phyloP scores from a whole-genome alignment of 1,140 invertebrate species.

The Oryzaephilus surinamensis region DNA sequence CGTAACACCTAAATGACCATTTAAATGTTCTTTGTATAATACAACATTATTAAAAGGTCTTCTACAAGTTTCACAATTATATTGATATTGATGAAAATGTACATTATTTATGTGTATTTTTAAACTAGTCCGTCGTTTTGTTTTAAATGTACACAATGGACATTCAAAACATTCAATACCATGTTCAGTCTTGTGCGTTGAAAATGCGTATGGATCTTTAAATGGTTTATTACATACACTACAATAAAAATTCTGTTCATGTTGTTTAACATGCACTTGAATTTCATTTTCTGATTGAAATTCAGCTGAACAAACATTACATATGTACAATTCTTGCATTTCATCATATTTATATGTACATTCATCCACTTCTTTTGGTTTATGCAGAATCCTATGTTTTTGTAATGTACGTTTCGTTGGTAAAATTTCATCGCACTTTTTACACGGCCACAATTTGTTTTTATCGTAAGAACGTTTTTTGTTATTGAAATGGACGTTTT shows the following conservation, averaged over 20 bases:
- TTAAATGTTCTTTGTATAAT: conserved; percentile 42
- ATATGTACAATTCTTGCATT: conserved; percentile 20
- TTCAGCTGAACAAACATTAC: conserved; percentile 25
- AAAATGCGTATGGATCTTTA: conserved; percentile 19
- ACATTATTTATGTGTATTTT: conserved; percentile 23
- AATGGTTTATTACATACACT: conserved; percentile 20
- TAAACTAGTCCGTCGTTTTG: conserved; percentile 17
- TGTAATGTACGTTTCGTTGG: conserved; percentile 17
- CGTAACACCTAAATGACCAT: conserved; percentile 57
- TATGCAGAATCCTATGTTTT: conserved; percentile 19
- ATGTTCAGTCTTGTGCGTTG: conserved; percentile 15
- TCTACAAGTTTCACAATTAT: conserved; percentile 40
- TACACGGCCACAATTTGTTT: conserved; percentile 28
- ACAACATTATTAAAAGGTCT: conserved; percentile 37
- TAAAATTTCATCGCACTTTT: conserved; percentile 21
- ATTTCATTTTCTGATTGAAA: conserved; percentile 20
- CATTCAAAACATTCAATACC: conserved; percentile 17
- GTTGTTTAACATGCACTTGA: conserved; percentile 18
- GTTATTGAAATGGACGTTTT: too few species aligned
- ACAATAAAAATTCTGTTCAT: conserved; percentile 22
- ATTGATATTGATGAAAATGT: conserved; percentile 32
- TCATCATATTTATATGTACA: conserved; percentile 25
- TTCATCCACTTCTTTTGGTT: too few species aligned
- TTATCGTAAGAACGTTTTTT: too few species aligned
- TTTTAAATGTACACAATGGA: conserved; percentile 20